Base-by-base conservation (phyloP, 2,797 vertebrate genomes). In the Xenopus petersii region DNA sequence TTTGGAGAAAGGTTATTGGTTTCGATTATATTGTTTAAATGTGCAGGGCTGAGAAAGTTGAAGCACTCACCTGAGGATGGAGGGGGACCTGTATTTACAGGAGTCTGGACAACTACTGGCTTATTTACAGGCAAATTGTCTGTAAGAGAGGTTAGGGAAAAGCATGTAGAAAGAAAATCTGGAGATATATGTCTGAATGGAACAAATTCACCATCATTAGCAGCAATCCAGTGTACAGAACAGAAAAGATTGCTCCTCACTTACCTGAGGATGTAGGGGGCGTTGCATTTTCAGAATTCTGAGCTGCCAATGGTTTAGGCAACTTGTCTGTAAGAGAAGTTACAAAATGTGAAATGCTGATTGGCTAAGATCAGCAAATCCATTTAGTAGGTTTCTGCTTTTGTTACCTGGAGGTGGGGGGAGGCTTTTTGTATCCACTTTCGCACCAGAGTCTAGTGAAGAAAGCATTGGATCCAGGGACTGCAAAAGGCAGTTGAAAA, bases 351-450 rank as follows among this genome's bases (percentile, higher is more conserved):
- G 8, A 56, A 56, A 56, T 17, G 0, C 2, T 8, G 15, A 15
- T 17, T 16, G n/a, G 15, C n/a, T 15, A 11, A 1, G 9, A 8
- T 59, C 1, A 30, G 12, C 12, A 26, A 12, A 33, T n/a, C 24
- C 21, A 13, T 5, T 12, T 3, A 12, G 30, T 12, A 62, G 10
- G 8, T 12, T 13, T 26, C n/a, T 8, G 46, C 30, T 2, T 12
- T 21, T 33, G 85, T 85, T 54, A 97, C 95, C 93, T 80, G 93
- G 93, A 80, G 91, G 89, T 2, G 93, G 93, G 0, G 95, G 95
- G 55, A 96, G 83, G 15, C 76, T 84, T 77, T 82, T 84, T 68
- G 91, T 76, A 64, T 94, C 91, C 61, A 96, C 83, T 0, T 84
- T 78, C 81, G 93, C 89, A 2, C 87, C 92, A 74, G 85, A 84